A percentile compares a stretch with the other conserved stretches of the same genome.
phyloP scores from a whole-genome alignment of 2,888 invertebrate genomes.

The Tanypteryx hageni region DNA sequence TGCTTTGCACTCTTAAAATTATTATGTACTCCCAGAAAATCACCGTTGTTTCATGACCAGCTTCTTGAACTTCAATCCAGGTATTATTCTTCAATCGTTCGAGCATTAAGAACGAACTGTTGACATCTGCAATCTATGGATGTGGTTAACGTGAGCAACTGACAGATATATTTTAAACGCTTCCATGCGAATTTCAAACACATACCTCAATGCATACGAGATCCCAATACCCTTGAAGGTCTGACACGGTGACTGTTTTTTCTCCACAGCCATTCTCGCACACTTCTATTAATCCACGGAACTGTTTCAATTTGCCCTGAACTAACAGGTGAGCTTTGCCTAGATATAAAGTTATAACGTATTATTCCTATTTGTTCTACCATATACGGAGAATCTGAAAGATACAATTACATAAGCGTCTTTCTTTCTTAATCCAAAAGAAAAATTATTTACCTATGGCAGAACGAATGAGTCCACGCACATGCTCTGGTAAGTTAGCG shows the following conservation, averaged over 20 bases:
- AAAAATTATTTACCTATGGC: constrained; percentile 24
- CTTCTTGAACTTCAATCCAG: neutral
- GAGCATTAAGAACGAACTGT: neutral
- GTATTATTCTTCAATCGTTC: constrained; percentile 20
- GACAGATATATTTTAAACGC: neutral
- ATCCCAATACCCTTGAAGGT: constrained; percentile 58
- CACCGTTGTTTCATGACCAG: neutral
- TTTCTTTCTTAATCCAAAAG: neutral
- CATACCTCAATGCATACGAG: constrained; percentile 34
- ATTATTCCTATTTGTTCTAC: neutral
- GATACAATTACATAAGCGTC: neutral
- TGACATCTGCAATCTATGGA: constrained; percentile 13
- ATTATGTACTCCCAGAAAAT: neutral
- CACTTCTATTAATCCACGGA: neutral
- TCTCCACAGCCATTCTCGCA: neutral
- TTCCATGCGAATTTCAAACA: neutral
- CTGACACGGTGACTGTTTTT: neutral
- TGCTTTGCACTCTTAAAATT: no score
- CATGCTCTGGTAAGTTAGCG: constrained; percentile 13
- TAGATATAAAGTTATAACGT: neutral
- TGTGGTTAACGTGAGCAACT: neutral
- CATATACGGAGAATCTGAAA: neutral
- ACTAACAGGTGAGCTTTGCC: constrained; percentile 38
- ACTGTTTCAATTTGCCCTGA: constrained; percentile 51
- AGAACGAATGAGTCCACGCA: neutral